Conservation (phyloP, 2,888 invertebrate species). For the Epirrhoe alternata region DNA sequence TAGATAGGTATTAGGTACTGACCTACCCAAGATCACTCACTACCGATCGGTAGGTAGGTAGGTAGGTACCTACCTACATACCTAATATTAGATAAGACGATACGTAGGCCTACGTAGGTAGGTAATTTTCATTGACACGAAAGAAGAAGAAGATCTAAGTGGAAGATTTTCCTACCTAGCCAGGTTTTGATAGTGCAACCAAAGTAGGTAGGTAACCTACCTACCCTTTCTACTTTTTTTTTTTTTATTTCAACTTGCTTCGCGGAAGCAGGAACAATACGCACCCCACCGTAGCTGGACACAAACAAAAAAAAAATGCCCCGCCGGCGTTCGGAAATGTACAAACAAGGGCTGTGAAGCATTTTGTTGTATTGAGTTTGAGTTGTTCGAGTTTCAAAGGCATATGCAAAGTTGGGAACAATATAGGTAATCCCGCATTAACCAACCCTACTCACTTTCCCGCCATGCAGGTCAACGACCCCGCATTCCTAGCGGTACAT, state of each 20-base stretch:
- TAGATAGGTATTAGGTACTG: too few relatives aligned
- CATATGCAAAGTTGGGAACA: constrained; percentile 50
- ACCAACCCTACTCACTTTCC: constrained; percentile 58
- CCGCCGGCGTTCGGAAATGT: constrained; percentile 4
- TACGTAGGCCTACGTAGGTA: too few relatives aligned
- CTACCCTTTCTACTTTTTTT: neutral
- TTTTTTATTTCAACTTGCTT: neutral
- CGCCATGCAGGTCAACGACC: constrained; percentile 64
- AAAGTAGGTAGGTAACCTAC: neutral
- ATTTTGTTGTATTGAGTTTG: constrained; percentile 48
- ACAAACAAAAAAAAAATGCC: constrained; percentile 13
- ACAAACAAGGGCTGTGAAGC: constrained; percentile 44
- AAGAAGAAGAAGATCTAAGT: too few relatives aligned
- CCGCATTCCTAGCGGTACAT: constrained; percentile 63
- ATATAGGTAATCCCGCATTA: constrained; percentile 56
- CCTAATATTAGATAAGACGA: too few relatives aligned
- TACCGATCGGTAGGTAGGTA: too few relatives aligned
- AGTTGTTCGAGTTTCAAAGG: constrained; percentile 51
- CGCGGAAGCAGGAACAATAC: neutral
- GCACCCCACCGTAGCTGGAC: constrained; percentile 4
- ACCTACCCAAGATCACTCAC: too few relatives aligned
- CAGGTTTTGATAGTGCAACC: too few relatives aligned
- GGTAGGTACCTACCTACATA: too few relatives aligned
- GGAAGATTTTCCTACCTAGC: too few relatives aligned
- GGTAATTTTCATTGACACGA: too few relatives aligned